phyloP scores from a whole-genome alignment of 1,140 invertebrate species.

The Drosophila cardini region DNA sequence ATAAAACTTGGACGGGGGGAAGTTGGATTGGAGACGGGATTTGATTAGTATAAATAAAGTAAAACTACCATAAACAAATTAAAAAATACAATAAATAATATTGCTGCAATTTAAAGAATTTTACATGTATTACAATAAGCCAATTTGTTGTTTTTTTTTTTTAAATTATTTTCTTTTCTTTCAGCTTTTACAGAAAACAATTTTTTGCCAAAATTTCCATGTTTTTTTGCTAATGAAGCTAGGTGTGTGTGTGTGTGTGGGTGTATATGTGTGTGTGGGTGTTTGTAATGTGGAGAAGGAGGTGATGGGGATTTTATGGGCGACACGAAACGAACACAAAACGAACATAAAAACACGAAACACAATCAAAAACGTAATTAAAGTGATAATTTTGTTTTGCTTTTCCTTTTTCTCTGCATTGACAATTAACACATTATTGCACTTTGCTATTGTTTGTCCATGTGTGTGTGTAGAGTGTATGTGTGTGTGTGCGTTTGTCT shows the following conservation, averaged over 20 bases:
- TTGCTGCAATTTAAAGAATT: neutral
- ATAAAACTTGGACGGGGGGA: neutral
- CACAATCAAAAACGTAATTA: conserved; percentile 51
- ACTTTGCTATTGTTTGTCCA: neutral
- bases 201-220: conserved; percentile 13
- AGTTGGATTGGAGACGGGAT: neutral
- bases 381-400: conserved; percentile 34
- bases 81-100: neutral
- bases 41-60: conserved; percentile 7
- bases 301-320: conserved; percentile 18
- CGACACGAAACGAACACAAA: conserved; percentile 52
- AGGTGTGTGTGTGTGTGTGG: neutral
- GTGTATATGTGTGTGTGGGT: neutral
- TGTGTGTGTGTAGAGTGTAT: conserved; percentile 5
- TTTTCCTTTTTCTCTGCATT: conserved; percentile 5
- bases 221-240: conserved; percentile 23
- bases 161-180: neutral
- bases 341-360: conserved; percentile 47
- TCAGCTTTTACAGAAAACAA: conserved; percentile 14
- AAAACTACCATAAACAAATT: conserved; percentile 1
- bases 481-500: neutral
- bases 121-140: conserved; percentile 3
- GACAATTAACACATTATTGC: conserved; percentile 14
- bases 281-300: neutral
- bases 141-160: neutral